These are phyloP conservation scores for Sparus aurata DNA, from an alignment of 2,797 vertebrate genomes.

Conservation along the genomic window DNA sequence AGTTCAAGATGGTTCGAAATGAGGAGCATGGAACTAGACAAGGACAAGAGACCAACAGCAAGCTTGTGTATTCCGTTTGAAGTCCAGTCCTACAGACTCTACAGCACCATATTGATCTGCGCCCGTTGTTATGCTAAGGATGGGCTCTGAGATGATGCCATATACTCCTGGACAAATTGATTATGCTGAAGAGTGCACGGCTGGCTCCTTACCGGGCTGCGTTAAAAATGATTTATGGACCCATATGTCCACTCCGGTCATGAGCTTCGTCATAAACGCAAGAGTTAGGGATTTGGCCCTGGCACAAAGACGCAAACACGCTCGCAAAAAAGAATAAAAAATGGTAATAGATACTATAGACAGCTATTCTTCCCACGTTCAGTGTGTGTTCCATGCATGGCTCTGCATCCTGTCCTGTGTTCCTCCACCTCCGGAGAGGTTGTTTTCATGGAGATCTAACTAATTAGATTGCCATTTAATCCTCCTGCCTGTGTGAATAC, in stretches of 20 bases:
- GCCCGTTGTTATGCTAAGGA: constrained; percentile 63
- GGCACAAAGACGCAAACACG: not conserved
- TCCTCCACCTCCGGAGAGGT: constrained; percentile 76
- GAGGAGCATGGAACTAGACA: constrained; percentile 35
- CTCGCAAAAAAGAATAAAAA: not conserved
- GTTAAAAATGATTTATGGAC: constrained; percentile 72
- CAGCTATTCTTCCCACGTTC: constrained; percentile 44
- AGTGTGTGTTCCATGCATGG: constrained; percentile 44
- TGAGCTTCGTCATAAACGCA: constrained; percentile 49
- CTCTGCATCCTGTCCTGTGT: constrained; percentile 51
- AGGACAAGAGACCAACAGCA: constrained; percentile 35
- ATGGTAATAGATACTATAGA: constrained; percentile 37
- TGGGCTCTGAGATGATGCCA: constrained; percentile 44
- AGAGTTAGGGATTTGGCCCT: constrained; percentile 19
- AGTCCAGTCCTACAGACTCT: constrained; percentile 40
- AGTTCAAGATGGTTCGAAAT: constrained; percentile 31
- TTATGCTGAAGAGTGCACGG: constrained; percentile 58
- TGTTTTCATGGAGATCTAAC: constrained; percentile 81
- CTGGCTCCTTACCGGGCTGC: constrained; percentile 40
- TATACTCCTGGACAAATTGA: constrained; percentile 61
- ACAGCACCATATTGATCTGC: constrained; percentile 51
- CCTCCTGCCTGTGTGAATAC: constrained; percentile 77
- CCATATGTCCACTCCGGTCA: constrained; percentile 50
- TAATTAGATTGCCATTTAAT: constrained; percentile 87
- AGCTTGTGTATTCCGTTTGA: constrained; percentile 59